A percentile compares a stretch with the other conserved stretches of the same genome.
Conservation (phyloP, 2,797 vertebrate species). For the Percopsis omiscomaycus region DNA sequence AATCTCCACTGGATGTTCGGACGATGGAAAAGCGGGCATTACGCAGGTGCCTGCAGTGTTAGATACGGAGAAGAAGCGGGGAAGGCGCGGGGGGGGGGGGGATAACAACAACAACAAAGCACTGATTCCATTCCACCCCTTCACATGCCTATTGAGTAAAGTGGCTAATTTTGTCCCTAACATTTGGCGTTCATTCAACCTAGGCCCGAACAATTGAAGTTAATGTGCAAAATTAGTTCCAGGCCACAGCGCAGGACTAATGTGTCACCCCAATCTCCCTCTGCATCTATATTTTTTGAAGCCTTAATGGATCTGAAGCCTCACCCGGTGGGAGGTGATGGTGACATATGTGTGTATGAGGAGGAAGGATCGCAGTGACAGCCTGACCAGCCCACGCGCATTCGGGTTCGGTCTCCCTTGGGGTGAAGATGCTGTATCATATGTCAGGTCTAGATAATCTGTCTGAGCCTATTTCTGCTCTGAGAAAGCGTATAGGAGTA, state of each 20-base stretch:
- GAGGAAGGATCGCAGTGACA: conserved; percentile 36
- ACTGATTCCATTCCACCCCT: background rate
- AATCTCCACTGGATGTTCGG: conserved; percentile 10
- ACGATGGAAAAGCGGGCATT: background rate
- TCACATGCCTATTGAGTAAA: conserved; percentile 9
- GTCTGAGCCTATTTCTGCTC: conserved; percentile 6
- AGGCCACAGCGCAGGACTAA: conserved; percentile 55
- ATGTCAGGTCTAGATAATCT: background rate
- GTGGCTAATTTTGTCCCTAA: conserved; percentile 14
- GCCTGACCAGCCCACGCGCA: conserved; percentile 25
- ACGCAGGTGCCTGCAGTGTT: background rate
- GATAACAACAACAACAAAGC: background rate
- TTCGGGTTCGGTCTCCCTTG: conserved; percentile 22
- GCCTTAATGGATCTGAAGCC: conserved; percentile 41
- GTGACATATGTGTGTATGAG: conserved; percentile 26
- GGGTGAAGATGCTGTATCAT: conserved; percentile 10
- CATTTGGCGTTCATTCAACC: conserved; percentile 28
- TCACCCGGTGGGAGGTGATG: conserved; percentile 42
- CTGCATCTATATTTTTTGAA: conserved; percentile 56
- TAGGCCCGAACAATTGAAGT: conserved; percentile 40
- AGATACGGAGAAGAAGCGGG: no score
- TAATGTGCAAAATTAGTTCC: conserved; percentile 62
- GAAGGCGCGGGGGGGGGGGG: no score
- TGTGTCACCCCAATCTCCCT: conserved; percentile 36
- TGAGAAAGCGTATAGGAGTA: conserved; percentile 6